Conservation (phyloP, 2,113 vertebrate species). For the Petrocephalus zakoni region DNA sequence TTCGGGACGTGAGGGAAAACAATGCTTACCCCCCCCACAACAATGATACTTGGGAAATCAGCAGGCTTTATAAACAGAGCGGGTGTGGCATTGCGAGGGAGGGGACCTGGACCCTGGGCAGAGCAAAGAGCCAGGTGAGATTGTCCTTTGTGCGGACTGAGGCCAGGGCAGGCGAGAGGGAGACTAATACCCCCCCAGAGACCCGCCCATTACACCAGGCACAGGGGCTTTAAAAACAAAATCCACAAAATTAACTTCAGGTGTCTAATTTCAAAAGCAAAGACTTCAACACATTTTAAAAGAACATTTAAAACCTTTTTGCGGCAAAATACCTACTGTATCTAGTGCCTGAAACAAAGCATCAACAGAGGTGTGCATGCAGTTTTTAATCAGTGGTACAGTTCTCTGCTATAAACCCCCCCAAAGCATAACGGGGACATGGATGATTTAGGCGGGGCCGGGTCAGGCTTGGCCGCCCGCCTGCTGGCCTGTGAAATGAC, state of each 20-base stretch:
- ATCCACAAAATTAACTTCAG: not conserved
- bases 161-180: not conserved
- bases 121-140: not conserved
- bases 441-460: not conserved
- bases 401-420: not conserved
- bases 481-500: constrained; percentile 72
- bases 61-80: not conserved
- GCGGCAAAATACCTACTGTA: not conserved
- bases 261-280: not conserved
- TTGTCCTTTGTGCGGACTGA: not conserved
- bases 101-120: not conserved
- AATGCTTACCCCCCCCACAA: not conserved
- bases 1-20: not conserved
- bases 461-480: constrained; percentile 35
- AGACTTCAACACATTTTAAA: not conserved
- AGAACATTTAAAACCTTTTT: not conserved
- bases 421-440: not conserved
- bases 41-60: not conserved
- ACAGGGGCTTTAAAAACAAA: not conserved
- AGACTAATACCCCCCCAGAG: not conserved
- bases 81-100: not conserved
- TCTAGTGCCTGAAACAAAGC: not conserved
- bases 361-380: not conserved
- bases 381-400: not conserved
- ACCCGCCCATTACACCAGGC: not conserved